phyloP scores from a whole-genome alignment of 1,140 invertebrate genomes.

The Stenopsyche tienmushanensis region DNA sequence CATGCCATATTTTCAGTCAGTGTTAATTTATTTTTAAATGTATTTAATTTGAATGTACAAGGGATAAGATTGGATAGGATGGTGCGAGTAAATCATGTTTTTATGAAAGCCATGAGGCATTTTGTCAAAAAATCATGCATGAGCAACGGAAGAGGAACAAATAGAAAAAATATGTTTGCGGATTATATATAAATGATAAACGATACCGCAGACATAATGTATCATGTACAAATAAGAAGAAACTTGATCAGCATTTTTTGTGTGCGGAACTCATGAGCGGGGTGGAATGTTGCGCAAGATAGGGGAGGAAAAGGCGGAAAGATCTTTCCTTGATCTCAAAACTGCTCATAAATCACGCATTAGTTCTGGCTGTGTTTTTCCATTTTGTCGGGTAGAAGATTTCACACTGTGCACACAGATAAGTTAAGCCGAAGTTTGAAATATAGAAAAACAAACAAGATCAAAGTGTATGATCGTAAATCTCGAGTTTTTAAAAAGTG shows the following conservation, averaged over 20 bases:
- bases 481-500: slow-evolving; percentile 32
- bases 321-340: slow-evolving; percentile 22
- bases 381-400: slow-evolving; percentile 32
- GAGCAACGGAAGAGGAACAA: slow-evolving; percentile 1
- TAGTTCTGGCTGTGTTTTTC: slow-evolving; percentile 20
- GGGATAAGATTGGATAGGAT: too few species aligned
- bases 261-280: not conserved
- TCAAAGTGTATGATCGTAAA: slow-evolving; percentile 36
- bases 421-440: slow-evolving; percentile 38
- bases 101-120: too few species aligned
- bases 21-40: too few species aligned
- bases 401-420: slow-evolving; percentile 35
- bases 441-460: slow-evolving; percentile 40
- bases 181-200: slow-evolving; percentile 29
- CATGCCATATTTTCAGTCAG: too few species aligned
- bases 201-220: slow-evolving; percentile 27
- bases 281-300: not conserved
- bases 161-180: slow-evolving; percentile 24
- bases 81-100: too few species aligned
- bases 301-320: not conserved
- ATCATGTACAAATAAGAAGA: slow-evolving; percentile 28
- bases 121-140: slow-evolving; percentile 17
- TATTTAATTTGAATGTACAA: too few species aligned
- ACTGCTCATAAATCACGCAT: slow-evolving; percentile 38
- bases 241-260: slow-evolving; percentile 28